Base-by-base conservation (phyloP, 2,888 invertebrate species). In the Venustoraphidia nigricollis region DNA sequence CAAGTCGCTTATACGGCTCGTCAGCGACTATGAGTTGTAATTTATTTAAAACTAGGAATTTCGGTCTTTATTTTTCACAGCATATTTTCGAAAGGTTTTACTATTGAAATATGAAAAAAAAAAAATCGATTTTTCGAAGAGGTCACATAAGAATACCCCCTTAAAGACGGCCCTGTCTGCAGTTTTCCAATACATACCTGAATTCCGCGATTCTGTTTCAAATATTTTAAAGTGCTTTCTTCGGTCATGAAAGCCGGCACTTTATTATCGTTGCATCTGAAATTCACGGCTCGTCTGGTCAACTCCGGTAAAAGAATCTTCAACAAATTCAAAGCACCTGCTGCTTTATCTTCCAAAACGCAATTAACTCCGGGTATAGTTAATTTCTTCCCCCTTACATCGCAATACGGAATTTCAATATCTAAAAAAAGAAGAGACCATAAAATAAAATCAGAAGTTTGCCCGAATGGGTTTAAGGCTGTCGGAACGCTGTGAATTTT, bases 231-330 rank as follows among this genome's bases (percentile, higher is more conserved):
- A 36, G 83, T 71, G 52, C 83, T 81, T 34, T 69, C 61, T 48
- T 81, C 81, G 3, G 73, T 77, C 61, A 84, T 66, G 55, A 77
- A 77, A 10, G 78, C 72, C 49, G 73, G 61, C 8, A 64, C 61
- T 8, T 68, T 69, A 1, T 67, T 60, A 56, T 71, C 69, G 8
- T 73, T 70, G 61, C 82, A 83, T 53, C 70, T 70, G 50, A 69
- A 71, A 1, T 68, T 65, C 6, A 81, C 69, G 8, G 80, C 75
- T 49, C 76, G 67, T 53, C 67, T 64, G 41, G 75, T 73, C 51
- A 87, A 63, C 58, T 81, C 76, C 2, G 79, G 79, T 57, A 79
- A 76, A 45, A 87, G 69, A 8, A 73, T 66, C 63, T 76, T 78
- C 46, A 82, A 63, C 41, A 86, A 62, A 57, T 76, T 68, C 56